Percentiles rank a stretch among this genome's conserved stretches.
Conservation (phyloP, 2,888 invertebrate genomes). For the Operophtera brumata region DNA sequence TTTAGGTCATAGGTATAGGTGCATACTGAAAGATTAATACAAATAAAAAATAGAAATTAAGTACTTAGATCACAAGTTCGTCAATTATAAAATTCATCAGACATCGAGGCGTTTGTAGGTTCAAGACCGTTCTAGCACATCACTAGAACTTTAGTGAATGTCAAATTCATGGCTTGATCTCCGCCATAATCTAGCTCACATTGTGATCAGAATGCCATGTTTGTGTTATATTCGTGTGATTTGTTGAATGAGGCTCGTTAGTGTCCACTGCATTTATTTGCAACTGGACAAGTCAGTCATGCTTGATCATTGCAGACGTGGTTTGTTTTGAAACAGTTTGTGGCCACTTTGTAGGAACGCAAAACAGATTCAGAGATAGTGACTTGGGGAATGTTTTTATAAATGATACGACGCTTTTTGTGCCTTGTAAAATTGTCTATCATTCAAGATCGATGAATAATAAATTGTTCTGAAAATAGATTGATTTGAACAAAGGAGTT, state of each 20-base stretch:
- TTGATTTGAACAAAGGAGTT: neutral
- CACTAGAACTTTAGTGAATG: constrained; percentile 30
- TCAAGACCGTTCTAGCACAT: constrained; percentile 19
- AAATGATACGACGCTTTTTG: constrained; percentile 2
- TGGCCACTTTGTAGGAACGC: constrained; percentile 8
- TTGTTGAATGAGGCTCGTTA: constrained; percentile 74
- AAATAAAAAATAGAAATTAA: too few species aligned
- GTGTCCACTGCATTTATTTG: constrained; percentile 60
- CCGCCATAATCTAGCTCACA: constrained; percentile 47
- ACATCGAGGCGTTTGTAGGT: neutral
- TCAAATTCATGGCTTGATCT: constrained; percentile 40
- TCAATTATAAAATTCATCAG: too few species aligned
- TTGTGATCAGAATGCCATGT: constrained; percentile 39
- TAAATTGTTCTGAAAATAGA: constrained; percentile 3
- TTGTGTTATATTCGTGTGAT: constrained; percentile 32
- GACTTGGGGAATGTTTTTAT: constrained; percentile 10
- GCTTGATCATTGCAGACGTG: constrained; percentile 29
- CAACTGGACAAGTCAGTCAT: constrained; percentile 53
- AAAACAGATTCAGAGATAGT: neutral
- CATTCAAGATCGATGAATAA: constrained; percentile 15
- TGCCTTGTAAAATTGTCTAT: constrained; percentile 8
- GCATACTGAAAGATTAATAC: too few species aligned
- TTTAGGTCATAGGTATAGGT: too few species aligned
- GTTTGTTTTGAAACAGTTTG: constrained; percentile 22
- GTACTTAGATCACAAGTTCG: too few species aligned